These are phyloP conservation scores for Neosilurus mollespiculum DNA, from an alignment of 2,797 vertebrate species.

Conservation along the genomic window DNA sequence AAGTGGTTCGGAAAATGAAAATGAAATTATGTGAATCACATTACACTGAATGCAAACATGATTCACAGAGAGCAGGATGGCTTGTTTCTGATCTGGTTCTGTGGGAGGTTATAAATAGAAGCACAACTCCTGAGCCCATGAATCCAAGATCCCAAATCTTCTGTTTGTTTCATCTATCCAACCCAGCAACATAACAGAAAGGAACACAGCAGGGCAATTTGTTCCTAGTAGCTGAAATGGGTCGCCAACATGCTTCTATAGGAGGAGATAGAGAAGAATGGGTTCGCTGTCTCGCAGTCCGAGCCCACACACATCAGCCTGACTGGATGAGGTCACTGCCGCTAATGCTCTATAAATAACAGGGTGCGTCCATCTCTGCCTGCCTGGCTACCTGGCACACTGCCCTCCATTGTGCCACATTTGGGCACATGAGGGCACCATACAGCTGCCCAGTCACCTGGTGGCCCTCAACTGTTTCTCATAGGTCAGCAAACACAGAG, in stretches of 20 bases:
- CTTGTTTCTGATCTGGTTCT: background rate
- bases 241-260: conserved; percentile 61
- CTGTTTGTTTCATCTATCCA: conserved; percentile 6
- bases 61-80: background rate
- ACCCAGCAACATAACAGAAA: background rate
- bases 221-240: conserved; percentile 55
- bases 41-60: background rate
- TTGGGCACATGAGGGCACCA: conserved; percentile 60
- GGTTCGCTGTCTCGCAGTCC: conserved; percentile 62
- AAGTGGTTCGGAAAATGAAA: too few species aligned
- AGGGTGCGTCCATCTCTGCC: conserved; percentile 58
- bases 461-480: conserved; percentile 31
- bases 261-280: conserved; percentile 66
- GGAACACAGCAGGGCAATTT: conserved; percentile 6
- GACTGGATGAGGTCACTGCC: conserved; percentile 62
- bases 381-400: conserved; percentile 41
- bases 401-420: conserved; percentile 61
- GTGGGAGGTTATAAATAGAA: background rate
- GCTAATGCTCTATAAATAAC: conserved; percentile 65
- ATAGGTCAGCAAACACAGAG: conserved; percentile 1
- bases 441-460: conserved; percentile 58
- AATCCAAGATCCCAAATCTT: background rate
- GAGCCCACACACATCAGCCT: conserved; percentile 35
- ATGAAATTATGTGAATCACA: background rate
- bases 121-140: background rate